Evolutionary conservation across 2,888 invertebrate genomes (phyloP).

Genomic region (Nymphalis urticae): DNA sequence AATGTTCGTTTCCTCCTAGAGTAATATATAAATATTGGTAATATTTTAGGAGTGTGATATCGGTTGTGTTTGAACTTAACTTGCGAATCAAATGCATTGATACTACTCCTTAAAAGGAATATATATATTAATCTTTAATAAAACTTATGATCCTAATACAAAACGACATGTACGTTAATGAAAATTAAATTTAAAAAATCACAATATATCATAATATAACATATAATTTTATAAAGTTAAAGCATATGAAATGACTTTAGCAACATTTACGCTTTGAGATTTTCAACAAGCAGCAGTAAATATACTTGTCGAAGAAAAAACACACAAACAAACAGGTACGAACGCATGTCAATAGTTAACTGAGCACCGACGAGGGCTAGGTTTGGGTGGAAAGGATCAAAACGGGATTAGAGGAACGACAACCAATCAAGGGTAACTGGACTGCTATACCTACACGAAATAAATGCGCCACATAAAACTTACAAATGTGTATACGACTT

Average conservation of each 20-base stretch:
- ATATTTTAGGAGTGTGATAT: too few species aligned
- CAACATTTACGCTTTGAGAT: not conserved
- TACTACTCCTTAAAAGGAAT: too few species aligned
- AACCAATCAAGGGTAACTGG: slow-evolving; percentile 86
- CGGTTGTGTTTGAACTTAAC: too few species aligned
- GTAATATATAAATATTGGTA: too few species aligned
- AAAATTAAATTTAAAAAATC: too few species aligned
- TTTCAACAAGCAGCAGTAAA: slow-evolving; percentile 15
- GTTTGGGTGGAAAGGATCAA: slow-evolving; percentile 85
- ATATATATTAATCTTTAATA: too few species aligned
- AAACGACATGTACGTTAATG: too few species aligned
- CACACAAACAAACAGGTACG: slow-evolving; percentile 63
- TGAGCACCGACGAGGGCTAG: slow-evolving; percentile 76
- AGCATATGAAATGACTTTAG: not conserved
- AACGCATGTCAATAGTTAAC: slow-evolving; percentile 79
- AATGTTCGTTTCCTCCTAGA: too few species aligned
- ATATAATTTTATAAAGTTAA: not conserved
- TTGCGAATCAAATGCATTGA: too few species aligned
- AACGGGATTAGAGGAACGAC: slow-evolving; percentile 86
- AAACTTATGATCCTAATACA: too few species aligned
- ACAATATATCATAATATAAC: too few species aligned
- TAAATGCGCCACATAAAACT: slow-evolving; percentile 81
- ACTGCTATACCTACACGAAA: slow-evolving; percentile 81
- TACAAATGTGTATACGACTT: slow-evolving; percentile 48
- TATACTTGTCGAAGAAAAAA: slow-evolving; percentile 26